A percentile compares a stretch with the other conserved stretches of the same genome.
phyloP scores from a whole-genome alignment of 2,888 invertebrate genomes.

The Gibbula magus region DNA sequence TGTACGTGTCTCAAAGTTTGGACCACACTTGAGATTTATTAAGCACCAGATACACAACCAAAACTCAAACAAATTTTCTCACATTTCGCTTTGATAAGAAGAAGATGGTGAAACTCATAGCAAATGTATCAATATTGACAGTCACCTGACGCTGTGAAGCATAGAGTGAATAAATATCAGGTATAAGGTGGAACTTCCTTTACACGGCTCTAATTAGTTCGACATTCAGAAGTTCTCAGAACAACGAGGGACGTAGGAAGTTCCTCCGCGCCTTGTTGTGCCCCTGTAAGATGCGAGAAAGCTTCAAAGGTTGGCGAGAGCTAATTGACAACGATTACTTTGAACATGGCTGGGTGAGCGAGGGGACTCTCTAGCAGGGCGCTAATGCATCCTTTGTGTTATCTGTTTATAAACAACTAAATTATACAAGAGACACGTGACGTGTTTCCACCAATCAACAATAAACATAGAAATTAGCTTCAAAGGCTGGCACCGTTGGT shows the following conservation, averaged over 20 bases:
- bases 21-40: too few relatives aligned
- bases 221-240: not conserved
- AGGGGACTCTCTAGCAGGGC: not conserved
- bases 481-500: not conserved
- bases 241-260: constrained; percentile 4
- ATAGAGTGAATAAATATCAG: too few relatives aligned
- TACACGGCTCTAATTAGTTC: not conserved
- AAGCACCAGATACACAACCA: too few relatives aligned
- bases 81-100: too few relatives aligned
- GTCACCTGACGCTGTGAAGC: too few relatives aligned
- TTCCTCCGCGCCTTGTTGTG: not conserved
- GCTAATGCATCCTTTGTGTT: constrained; percentile 23
- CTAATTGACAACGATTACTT: constrained; percentile 17
- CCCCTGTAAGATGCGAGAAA: not conserved
- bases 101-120: too few relatives aligned
- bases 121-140: constrained; percentile 12
- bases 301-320: not conserved
- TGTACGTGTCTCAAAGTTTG: too few relatives aligned
- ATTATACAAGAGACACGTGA: constrained; percentile 6
- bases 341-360: not conserved
- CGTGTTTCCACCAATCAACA: constrained; percentile 8
- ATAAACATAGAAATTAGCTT: constrained; percentile 21
- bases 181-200: too few relatives aligned
- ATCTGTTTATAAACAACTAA: constrained; percentile 18
- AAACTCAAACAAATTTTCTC: too few relatives aligned